A percentile compares a stretch with the other conserved stretches of the same genome.
Evolutionary conservation across 2,888 invertebrate species (phyloP).

Genomic region (Byasa hedistus): DNA sequence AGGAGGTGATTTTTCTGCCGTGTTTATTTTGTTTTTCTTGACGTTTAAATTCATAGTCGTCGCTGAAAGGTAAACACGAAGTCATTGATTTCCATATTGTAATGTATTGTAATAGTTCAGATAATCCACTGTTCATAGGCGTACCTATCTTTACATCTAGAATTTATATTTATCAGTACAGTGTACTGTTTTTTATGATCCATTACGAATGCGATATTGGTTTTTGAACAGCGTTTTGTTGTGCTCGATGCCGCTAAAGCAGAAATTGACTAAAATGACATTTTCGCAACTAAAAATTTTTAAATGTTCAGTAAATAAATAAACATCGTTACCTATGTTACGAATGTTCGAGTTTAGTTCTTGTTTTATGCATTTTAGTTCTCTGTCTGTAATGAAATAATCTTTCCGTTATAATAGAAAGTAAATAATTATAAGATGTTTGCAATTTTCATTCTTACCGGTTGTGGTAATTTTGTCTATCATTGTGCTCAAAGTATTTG

Average conservation of each 20-base stretch:
- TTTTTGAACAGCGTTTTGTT: slow-evolving; percentile 50
- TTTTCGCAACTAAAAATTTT: slow-evolving; percentile 26
- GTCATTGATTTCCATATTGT: neutral
- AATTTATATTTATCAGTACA: slow-evolving; percentile 52
- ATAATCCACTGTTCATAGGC: slow-evolving; percentile 30
- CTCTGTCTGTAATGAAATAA: slow-evolving; percentile 11
- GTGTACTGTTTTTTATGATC: slow-evolving; percentile 49
- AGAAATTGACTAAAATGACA: slow-evolving; percentile 42
- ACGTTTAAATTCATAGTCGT: neutral
- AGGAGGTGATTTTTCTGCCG: neutral
- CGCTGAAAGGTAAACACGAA: slow-evolving; percentile 6
- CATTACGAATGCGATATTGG: slow-evolving; percentile 57
- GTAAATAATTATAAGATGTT: neutral
- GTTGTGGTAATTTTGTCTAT: slow-evolving; percentile 20
- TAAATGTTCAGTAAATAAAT: neutral
- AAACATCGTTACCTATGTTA: neutral
- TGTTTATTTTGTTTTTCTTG: neutral
- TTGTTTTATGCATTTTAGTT: slow-evolving; percentile 15
- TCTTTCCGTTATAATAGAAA: neutral
- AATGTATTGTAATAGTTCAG: neutral
- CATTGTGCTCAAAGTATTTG: slow-evolving; percentile 15
- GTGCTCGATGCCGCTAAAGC: slow-evolving; percentile 44
- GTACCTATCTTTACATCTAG: slow-evolving; percentile 51
- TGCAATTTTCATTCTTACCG: slow-evolving; percentile 3
- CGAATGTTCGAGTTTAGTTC: slow-evolving; percentile 15